Base-by-base conservation (phyloP, 2,797 vertebrate genomes). In the Enteromius paludinosus region DNA sequence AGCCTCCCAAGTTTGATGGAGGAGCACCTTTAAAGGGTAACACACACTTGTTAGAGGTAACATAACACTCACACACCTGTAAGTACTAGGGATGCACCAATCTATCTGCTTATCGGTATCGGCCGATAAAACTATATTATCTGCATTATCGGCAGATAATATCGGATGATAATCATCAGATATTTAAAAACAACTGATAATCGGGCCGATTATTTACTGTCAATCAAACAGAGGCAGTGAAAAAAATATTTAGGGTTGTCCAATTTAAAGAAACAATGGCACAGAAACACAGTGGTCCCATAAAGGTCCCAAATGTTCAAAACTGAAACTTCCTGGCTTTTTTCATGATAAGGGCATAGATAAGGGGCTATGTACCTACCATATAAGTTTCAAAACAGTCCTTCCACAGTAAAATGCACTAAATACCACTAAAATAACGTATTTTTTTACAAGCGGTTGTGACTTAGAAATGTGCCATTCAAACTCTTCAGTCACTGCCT, bases 11-110 rank as follows among this genome's bases (percentile, higher is more conserved):
- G 72, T 97, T 94, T 23, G 96, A 98, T 5, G 97, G 97, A 0
- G 97, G 97, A 1, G 95, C 92, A 76, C 92, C 92, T 1, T 28
- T 97, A 72, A 97, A 96, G 38, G 97, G 97, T 97, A 88, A 65
- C 4, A 33, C 45, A 25, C 35, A 38, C 64, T 47, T 45, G 12
- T 78, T 49, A 64, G 74, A 33, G 54, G 54, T 77, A 76, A 33
- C 74, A 64, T 9, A 65, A 18, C 61, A 61, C 25, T 30, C 25
- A 78, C 43, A 49, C n/a, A 68, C 33, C 15, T 56, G 12, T 62
- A 62, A 62, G 28, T 30, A 62, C 25, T 56, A n/a, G 49, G 54
- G 54, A 59, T 25, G 54, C 54, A 59, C 4, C n/a, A 4, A 23
- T 11, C 8, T 56, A 23, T 56, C 54, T 23, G 54, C 54, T n/a